Base-by-base conservation (phyloP, 2,888 invertebrate species). In the Drepana falcataria region DNA sequence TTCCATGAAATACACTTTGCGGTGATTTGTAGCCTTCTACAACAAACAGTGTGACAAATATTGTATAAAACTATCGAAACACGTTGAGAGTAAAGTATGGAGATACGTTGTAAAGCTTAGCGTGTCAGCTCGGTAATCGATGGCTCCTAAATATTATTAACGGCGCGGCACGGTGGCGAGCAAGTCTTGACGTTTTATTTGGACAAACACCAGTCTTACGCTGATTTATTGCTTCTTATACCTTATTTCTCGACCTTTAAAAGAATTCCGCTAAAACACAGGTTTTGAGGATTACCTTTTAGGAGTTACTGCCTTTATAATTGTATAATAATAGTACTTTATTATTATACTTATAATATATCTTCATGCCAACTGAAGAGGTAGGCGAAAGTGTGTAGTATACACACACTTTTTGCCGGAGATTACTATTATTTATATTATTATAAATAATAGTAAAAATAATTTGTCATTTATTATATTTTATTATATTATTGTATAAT, bases 131-230 rank as follows among this genome's bases (percentile, higher is more conserved):
- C 56, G 51, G 70, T 75, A 79, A 80, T 80, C 74, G 77, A 77
- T 74, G 71, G 71, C 67, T 65, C 64, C 76, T 81, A 76, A 81
- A 82, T 80, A 83, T 85, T 85, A 88, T 89, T 89, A 88, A 88
- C 85, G 68, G 62, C 70, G 73, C 73, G 73, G 77, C 71, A 65
- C 66, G 72, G 69, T 78, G 65, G 78, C 73, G 76, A 67, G 66
- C 63, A 62, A 66, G 64, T 63, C 68, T 68, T 73, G 74, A 74
- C 67, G 70, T 70, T 71, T 69, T 81, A 81, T 86, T 85, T 83
- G 79, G 79, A 75, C 78, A 76, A 77, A 75, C 73, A 77, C 75
- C 75, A 57, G 60, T 61, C 65, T 69, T 65, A 63, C 61, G 54
- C 59, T 85, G 85, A 87, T 86, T 83, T 85, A 87, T 83, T 55